Base-by-base conservation (phyloP, 2,888 invertebrate species). In the Leptopilina syphax region DNA sequence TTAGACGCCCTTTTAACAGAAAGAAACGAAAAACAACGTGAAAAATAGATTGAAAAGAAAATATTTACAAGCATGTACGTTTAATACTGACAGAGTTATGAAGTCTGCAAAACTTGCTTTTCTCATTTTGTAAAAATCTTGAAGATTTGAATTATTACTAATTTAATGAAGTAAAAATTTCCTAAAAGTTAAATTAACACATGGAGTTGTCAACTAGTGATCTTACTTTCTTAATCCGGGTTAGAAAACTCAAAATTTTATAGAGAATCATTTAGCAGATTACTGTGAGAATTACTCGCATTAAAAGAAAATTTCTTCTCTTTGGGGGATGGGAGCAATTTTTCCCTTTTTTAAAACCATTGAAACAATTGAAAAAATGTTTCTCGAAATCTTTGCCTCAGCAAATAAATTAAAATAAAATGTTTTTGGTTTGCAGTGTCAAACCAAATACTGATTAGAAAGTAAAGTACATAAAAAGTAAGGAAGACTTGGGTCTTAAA, bases 181-280 rank as follows among this genome's bases (percentile, higher is more conserved):
- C 10, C 10, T 12, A 50, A 13, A 8, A 27, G 3, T 41, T 54
- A n/a, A 34, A 73, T 41, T 34, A 70, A 13, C 89, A 88, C 89
- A 86, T 89, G 90, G 87, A 91, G 91, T 86, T 83, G 85, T 89
- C 88, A 86, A 86, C 86, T 83, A 85, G 85, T 89, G 87, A 84
- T 85, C 78, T 76, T 67, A 54, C 34, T 57, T 41, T 57, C 13
- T 34, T 57, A 57, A 54, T 73, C 73, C 73, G 57, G 73, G 54
- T 34, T 54, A 54, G 4, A 7, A 4, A 18, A 57, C 12, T 57
- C n/a, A 57, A 12, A n/a, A 54, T 70, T 54, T n/a, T 27, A 2
- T 57, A 57, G n/a, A n/a, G 57, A n/a, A 57, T 34, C 34, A 34
- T 34, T 34, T 4, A 34, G 34, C 34, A 34, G 34, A 18, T 18